A percentile compares a stretch with the other conserved stretches of the same genome.
phyloP scores from a whole-genome alignment of 37 sponge, comb jelly and placozoan genomes.

The Bolinopsis microptera region DNA sequence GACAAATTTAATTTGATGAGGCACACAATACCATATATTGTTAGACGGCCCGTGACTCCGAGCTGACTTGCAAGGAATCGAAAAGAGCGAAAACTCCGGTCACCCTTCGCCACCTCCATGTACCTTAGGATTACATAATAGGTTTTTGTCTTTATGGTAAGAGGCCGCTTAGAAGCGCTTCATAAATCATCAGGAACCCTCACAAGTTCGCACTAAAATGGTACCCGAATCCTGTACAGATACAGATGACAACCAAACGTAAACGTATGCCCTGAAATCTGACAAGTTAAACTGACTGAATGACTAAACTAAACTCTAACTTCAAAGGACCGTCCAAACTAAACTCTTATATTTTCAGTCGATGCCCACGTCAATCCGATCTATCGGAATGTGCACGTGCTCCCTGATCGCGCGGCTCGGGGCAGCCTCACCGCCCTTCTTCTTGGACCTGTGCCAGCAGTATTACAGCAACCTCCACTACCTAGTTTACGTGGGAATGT shows the following conservation, averaged over 20 bases:
- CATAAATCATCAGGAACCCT: neutral
- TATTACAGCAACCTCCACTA: conserved; percentile 29
- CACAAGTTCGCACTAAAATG: neutral
- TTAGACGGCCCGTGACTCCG: neutral
- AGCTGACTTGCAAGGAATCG: neutral
- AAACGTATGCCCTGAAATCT: neutral
- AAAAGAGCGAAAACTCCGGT: neutral
- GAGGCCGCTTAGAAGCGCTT: too few species aligned
- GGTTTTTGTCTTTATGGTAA: too few species aligned
- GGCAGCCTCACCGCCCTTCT: conserved; percentile 52
- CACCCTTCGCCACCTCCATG: neutral
- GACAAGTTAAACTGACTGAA: neutral
- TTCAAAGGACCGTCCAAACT: neutral
- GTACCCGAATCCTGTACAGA: neutral
- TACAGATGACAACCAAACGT: neutral
- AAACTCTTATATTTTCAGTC: neutral
- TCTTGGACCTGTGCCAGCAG: neutral
- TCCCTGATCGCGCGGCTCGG: conserved; percentile 47
- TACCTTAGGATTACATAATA: neutral
- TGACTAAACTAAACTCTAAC: neutral
- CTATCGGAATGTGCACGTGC: conserved; percentile 64
- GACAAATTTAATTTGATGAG: neutral
- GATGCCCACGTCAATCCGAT: conserved; percentile 52
- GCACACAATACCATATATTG: neutral
- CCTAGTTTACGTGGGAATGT: conserved; percentile 33